Evolutionary conservation across 2,113 vertebrate species (phyloP).

Genomic region (Lanius collurio): DNA sequence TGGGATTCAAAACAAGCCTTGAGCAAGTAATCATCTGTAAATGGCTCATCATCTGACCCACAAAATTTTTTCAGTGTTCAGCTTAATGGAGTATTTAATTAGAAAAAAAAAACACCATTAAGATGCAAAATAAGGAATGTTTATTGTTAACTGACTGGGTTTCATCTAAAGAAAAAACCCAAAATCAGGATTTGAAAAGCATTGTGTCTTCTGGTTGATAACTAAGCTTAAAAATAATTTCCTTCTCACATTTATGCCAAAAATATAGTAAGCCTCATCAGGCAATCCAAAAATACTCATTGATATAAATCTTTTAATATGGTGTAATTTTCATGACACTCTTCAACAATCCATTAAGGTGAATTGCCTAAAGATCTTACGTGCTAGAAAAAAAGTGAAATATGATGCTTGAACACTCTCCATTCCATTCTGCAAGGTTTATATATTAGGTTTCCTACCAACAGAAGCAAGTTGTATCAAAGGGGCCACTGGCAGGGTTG

Average conservation of each 20-base stretch:
- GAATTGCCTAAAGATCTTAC: neutral
- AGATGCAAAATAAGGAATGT: neutral
- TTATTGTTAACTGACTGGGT: neutral
- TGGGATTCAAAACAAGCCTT: neutral
- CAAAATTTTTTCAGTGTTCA: neutral
- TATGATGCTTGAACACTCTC: neutral
- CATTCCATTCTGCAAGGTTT: neutral
- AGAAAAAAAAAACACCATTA: neutral
- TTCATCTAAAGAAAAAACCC: neutral
- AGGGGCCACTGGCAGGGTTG: rapidly evolving
- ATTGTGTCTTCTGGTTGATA: neutral
- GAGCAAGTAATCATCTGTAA: neutral
- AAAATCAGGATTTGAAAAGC: neutral
- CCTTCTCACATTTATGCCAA: neutral
- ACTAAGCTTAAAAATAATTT: neutral
- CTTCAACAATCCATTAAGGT: neutral
- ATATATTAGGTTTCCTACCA: neutral
- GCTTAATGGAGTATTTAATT: constrained; percentile 5
- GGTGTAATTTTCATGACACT: neutral
- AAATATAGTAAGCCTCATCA: neutral
- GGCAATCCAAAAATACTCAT: constrained; percentile 15
- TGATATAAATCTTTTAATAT: neutral
- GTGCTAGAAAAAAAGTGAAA: neutral
- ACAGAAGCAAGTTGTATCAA: neutral
- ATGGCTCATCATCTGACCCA: neutral